Base-by-base conservation (phyloP, 2,113 vertebrate species). In the Meriones unguiculatus region DNA sequence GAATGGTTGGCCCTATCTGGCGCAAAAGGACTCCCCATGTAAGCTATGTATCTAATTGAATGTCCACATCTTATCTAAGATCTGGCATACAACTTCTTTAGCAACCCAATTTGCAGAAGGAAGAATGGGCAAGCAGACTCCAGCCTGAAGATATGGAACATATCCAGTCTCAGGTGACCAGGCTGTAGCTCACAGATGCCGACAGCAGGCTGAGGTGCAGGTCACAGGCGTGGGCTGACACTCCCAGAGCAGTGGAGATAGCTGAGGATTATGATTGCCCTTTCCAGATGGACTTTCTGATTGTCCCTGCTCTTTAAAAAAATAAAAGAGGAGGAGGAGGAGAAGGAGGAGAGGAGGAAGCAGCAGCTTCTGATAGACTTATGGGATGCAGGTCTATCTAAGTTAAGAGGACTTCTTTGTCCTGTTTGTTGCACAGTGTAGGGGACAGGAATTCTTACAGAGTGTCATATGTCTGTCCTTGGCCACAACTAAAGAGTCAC, bases 91-190 rank as follows among this genome's bases (percentile, higher is more conserved):
- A 96, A 3, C 14, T 59, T 94, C 89, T 6, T 7, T 50, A 89
- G 81, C 7, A 75, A 75, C 93, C 69, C 25, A 85, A 62, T 95
- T 95, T 96, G 80, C 70, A 4, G 85, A 15, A n/a, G 5, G 38
- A 22, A 73, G 32, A 70, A 73, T 86, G 14, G 46, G 59, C n/a
- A 65, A 75, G 17, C 62, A 30, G 85, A 95, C 89, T 97, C 89
- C 95, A 92, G 13, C 96, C 93, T 95, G 0, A 32, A 3, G 57
- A 78, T 98, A 89, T 81, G 95, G 67, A 96, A 94, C 14, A 97
- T 94, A 97, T 85, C 76, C 76, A 7, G 77, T 96, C 89, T n/a
- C 84, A 95, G 86, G 91, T 10, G 20, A 35, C 0, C 46, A 2
- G 3, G 70, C 75, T 65, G 94, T 8, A 22, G 94, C 92, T 94